Conservation (phyloP, 2,113 vertebrate species). For the Calonectris borealis region DNA sequence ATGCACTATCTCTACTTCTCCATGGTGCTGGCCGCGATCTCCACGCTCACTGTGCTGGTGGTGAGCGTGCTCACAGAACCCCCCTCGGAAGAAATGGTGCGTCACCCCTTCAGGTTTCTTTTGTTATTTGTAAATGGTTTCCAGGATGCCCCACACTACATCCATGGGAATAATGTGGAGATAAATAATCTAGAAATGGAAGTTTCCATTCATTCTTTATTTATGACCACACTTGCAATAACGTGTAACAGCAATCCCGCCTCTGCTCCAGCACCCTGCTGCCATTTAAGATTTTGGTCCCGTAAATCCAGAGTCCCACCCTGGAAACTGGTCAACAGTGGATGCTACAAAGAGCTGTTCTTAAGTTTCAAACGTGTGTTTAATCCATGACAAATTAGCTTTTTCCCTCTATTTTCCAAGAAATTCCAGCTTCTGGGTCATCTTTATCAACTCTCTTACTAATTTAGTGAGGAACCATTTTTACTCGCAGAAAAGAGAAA, state of each 20-base stretch:
- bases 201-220: background rate
- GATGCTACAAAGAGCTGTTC: background rate
- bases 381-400: background rate
- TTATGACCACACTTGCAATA: background rate
- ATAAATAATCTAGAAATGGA: background rate
- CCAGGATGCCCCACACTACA: accelerated
- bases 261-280: background rate
- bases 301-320: background rate
- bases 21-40: slow-evolving; percentile 80
- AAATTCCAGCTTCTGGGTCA: slow-evolving; percentile 28
- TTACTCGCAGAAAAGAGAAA: background rate
- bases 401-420: slow-evolving; percentile 10
- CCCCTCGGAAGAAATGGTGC: slow-evolving; percentile 75
- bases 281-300: background rate
- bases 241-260: background rate
- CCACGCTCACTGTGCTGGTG: slow-evolving; percentile 71
- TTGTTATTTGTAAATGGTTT: accelerated
- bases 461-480: slow-evolving; percentile 24
- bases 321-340: background rate
- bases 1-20: slow-evolving; percentile 97
- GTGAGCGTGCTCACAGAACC: slow-evolving; percentile 85
- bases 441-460: slow-evolving; percentile 17
- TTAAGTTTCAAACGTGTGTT: background rate
- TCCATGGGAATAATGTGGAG: background rate
- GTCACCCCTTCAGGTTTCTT: background rate